Evolutionary conservation across 1,140 invertebrate genomes (phyloP), one percentile per base, ranked within the genome.

Genomic region (honey bee (Apis mellifera)): DNA sequence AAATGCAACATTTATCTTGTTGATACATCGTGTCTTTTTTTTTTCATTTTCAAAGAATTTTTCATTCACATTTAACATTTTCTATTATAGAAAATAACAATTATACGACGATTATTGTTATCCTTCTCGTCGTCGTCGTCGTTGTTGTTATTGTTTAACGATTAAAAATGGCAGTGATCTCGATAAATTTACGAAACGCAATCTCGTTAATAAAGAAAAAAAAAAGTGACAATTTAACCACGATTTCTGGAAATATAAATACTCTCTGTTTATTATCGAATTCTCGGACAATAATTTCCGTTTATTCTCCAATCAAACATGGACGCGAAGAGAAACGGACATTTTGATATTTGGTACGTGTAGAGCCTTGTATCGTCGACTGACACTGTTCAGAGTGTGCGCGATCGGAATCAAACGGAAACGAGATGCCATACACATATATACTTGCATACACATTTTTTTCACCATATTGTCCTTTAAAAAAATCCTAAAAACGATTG

Each of bases 1-100:
- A 76, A 64, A 86, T 83, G 86, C 54, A 83, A 82, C 77, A 81
- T 87, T 89, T 89, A 73, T 84, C 60, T 75, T 64, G 82, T 17
- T 54, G 54, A 65, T 65, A 23, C 32, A 42, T 19, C 19, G 5
- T 60, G 17, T 73, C 23, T 68, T 65, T 78, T 12, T 78, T 12
- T 73, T 68, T 80, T 73, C 7, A 21, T 12, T 57, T 21, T 66
- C 0, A 21, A 12, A 66, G 19, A 17, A 42, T 66, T 21, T 66
- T 23, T 11, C 9, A 15, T 42, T 42, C 32, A 65, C 9, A 21
- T 17, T 19, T 42, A 2, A 64, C 2, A 32, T 19, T 13, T 17
- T 42, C 9, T 12, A 9, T 9, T 19, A 17, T 9, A 70, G 64
- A 68, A 50, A 9, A n/a, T 7, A n/a, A 23, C n/a, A 3, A 9